Conservation (phyloP, 2,113 vertebrate species). For the Dinomys branickii region DNA sequence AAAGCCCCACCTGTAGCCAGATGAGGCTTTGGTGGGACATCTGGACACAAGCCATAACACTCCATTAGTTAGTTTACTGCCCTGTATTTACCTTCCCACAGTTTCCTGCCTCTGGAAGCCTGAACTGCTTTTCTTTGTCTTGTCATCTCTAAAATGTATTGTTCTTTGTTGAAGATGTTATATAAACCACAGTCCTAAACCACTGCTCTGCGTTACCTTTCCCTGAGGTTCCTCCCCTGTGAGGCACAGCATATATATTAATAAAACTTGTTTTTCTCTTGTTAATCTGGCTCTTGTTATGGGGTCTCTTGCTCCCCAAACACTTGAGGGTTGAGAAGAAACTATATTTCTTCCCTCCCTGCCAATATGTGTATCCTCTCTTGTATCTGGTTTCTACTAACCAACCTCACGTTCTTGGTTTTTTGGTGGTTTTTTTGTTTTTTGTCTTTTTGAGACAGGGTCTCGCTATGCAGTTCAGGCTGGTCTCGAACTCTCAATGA, state of each 20-base stretch:
- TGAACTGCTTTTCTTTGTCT: neutral
- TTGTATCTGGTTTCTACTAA: neutral
- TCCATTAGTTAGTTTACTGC: neutral
- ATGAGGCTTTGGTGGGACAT: neutral
- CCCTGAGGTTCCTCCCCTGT: neutral
- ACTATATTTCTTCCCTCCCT: neutral
- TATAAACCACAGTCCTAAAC: neutral
- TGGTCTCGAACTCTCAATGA: no score
- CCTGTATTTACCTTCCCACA: neutral
- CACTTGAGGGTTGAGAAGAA: neutral
- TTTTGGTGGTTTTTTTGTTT: no score
- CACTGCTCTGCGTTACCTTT: neutral
- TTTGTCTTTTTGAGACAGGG: no score
- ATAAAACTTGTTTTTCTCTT: neutral
- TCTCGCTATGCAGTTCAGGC: no score
- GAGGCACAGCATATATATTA: neutral
- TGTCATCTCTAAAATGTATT: neutral
- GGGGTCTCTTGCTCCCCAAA: neutral
- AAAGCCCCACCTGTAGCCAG: neutral
- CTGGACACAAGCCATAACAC: neutral
- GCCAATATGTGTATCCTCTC: neutral
- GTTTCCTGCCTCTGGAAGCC: neutral
- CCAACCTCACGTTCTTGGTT: no score
- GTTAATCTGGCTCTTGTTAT: neutral
- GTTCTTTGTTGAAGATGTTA: neutral